A percentile compares a stretch with the other conserved stretches of the same genome.
Conservation (phyloP, 2,797 vertebrate species). For the Naso thynnoides region DNA sequence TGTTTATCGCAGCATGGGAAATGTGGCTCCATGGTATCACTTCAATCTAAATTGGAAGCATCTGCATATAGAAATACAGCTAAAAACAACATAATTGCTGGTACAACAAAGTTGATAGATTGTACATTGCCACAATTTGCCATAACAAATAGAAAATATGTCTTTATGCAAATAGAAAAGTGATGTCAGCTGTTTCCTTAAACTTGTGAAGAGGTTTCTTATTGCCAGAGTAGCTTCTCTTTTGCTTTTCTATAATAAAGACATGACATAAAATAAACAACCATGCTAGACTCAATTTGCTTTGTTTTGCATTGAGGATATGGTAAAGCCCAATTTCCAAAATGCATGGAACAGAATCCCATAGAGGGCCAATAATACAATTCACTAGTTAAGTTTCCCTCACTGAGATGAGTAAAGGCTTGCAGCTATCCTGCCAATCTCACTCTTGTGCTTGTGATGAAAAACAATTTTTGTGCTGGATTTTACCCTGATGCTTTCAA, state of each 20-base stretch:
- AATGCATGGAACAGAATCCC: not conserved
- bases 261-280: conserved; percentile 35
- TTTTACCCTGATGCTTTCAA: conserved; percentile 36
- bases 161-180: conserved; percentile 20
- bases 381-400: conserved; percentile 32
- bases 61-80: conserved; percentile 29
- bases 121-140: conserved; percentile 30
- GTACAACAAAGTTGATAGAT: conserved; percentile 33
- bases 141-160: conserved; percentile 26
- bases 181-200: not conserved
- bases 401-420: conserved; percentile 32
- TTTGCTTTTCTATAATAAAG: conserved; percentile 12
- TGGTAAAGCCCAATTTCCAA: not conserved
- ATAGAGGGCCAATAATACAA: conserved; percentile 14
- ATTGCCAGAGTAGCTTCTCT: conserved; percentile 4
- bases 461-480: conserved; percentile 42
- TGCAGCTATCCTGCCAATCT: conserved; percentile 18
- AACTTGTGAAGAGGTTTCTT: not conserved
- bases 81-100: conserved; percentile 20
- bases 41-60: conserved; percentile 41
- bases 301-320: conserved; percentile 20
- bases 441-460: conserved; percentile 26
- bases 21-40: conserved; percentile 31
- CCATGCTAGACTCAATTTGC: conserved; percentile 5
- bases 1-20: conserved; percentile 38